Conservation (phyloP, 2,797 vertebrate genomes). For the Sebastolobus alascanus region DNA sequence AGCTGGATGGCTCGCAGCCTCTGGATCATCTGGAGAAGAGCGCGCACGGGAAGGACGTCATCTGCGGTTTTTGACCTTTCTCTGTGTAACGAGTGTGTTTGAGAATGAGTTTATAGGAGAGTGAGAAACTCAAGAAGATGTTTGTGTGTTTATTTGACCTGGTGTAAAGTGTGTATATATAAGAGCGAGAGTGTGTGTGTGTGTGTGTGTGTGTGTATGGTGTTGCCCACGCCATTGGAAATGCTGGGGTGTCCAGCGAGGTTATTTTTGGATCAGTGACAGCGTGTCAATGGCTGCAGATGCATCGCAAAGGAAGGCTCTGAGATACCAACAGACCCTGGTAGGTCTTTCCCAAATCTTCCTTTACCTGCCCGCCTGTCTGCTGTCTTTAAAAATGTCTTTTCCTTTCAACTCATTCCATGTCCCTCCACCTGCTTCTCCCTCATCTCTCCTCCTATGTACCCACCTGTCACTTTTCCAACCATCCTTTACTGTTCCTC, state of each 20-base stretch:
- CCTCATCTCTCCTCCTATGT: constrained; percentile 28
- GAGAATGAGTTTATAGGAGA: constrained; percentile 37
- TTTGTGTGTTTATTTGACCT: constrained; percentile 54
- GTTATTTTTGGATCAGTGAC: constrained; percentile 89
- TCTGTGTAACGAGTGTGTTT: constrained; percentile 24
- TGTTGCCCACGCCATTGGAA: constrained; percentile 77
- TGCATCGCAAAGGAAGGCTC: constrained; percentile 90
- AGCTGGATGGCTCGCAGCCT: constrained; percentile 62
- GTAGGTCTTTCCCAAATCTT: constrained; percentile 81
- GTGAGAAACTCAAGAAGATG: constrained; percentile 40
- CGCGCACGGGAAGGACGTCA: constrained; percentile 10
- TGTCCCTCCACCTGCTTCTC: constrained; percentile 15
- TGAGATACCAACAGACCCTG: constrained; percentile 92
- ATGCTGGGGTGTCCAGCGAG: constrained; percentile 84
- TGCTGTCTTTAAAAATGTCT: constrained; percentile 16
- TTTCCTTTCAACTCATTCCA: background rate
- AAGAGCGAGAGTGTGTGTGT: constrained; percentile 40
- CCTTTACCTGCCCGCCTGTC: constrained; percentile 41
- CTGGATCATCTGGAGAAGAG: constrained; percentile 70
- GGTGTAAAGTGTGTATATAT: constrained; percentile 56
- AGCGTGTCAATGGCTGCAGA: constrained; percentile 91
- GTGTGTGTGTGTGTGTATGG: constrained; percentile 61
- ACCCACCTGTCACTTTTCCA: constrained; percentile 35
- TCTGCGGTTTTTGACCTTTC: background rate
- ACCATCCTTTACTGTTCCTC: constrained; percentile 44